Evolutionary conservation across 2,888 invertebrate genomes (phyloP), one percentile per base, ranked within the genome.

Genomic region (Opisthograptis luteolata): DNA sequence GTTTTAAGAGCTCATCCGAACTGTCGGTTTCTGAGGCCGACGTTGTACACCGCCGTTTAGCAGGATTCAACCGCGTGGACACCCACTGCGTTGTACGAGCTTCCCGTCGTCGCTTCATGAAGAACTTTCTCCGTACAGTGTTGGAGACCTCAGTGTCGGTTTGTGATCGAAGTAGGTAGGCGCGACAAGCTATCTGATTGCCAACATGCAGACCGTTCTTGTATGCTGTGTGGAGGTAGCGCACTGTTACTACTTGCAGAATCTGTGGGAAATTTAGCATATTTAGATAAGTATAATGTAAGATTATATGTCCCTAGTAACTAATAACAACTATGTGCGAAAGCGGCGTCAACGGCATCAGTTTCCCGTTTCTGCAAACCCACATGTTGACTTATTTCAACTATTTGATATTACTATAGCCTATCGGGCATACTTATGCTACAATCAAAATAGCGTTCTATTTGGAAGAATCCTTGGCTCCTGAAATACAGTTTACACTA

Each of bases 151-250:
- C 77, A 0, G 81, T 79, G 47, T 85, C 80, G 1, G 80, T 78
- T 7, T 68, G 42, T 0, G 89, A 86, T 0, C 87, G 82, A 2
- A 89, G 68, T 3, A 90, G 63, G 58, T 85, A 89, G 3, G 89
- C 87, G 20, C 76, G 73, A 56, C 88, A 84, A 0, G 73, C 65
- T 9, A 82, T 76, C 37, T 79, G 82, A 60, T 87, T 85, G n/a
- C 80, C 88, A 9, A 80, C 76, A 55, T 88, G 84, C 0, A 90
- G 59, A 0, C 89, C 89, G 44, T 79, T 84, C 10, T 79, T 76
- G 61, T 89, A 89, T 0, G 89, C 89, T 1, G 89, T 90, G 59
- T 90, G 89, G 1, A 90, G 77, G 51, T 87, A 90, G 2, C 89
- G 77, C 1, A 79, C 86, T 5, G 86, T 84, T 50, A 84, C 68